Evolutionary conservation across 1,140 invertebrate species (phyloP).

Genomic region (Bombus superbus): DNA sequence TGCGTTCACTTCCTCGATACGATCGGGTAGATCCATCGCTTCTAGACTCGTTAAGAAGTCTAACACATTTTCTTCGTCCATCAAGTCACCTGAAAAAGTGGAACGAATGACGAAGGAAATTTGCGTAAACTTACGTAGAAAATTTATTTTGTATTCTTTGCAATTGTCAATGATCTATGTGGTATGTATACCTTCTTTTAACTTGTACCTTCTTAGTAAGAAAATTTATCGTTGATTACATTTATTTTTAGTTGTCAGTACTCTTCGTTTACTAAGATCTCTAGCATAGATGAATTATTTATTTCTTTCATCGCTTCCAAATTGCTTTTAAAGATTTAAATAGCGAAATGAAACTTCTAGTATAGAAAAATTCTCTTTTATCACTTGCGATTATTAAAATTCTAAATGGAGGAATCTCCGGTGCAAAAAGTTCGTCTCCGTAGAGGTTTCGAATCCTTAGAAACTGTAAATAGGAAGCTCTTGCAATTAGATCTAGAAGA

Average conservation of each 20-base stretch:
- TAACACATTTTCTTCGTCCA: conserved; percentile 96
- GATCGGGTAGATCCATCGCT: conserved; percentile 96
- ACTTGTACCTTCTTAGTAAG: background rate
- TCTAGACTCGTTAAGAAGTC: conserved; percentile 96
- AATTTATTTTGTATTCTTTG: background rate
- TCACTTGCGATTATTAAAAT: background rate
- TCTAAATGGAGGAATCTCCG: background rate
- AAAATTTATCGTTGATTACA: background rate
- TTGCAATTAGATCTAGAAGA: too few species aligned
- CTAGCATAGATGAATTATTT: too few species aligned
- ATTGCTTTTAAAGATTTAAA: background rate
- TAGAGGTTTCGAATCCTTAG: background rate
- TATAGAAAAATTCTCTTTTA: background rate
- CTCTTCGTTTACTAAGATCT: too few species aligned
- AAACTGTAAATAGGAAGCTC: background rate
- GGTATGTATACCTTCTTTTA: background rate
- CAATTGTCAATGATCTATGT: background rate
- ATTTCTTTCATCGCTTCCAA: background rate
- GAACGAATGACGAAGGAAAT: background rate
- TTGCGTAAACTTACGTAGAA: background rate
- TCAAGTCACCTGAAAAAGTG: conserved; percentile 90
- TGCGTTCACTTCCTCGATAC: conserved; percentile 97
- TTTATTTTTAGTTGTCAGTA: background rate
- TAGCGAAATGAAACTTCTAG: background rate
- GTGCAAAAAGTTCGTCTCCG: background rate